Conservation (phyloP, 2,797 vertebrate species). For the Lacerta viridis region DNA sequence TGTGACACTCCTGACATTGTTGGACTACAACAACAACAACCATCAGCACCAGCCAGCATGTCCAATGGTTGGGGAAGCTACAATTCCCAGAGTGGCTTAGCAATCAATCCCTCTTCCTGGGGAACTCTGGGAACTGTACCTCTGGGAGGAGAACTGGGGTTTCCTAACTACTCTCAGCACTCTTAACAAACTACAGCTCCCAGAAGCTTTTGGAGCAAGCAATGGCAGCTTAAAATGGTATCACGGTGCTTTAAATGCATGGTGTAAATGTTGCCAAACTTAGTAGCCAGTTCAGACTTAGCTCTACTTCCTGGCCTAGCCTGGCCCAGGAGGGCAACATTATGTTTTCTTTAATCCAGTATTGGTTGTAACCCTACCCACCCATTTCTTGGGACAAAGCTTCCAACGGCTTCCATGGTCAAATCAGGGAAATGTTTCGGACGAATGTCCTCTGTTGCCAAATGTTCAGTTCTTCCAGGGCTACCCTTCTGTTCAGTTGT, state of each 20-base stretch:
- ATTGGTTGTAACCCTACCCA: background rate
- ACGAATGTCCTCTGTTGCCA: constrained; percentile 49
- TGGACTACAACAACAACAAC: background rate
- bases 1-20: background rate
- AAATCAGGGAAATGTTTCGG: constrained; percentile 32
- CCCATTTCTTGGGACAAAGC: background rate
- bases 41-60: background rate
- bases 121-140: no score
- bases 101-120: no score
- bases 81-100: background rate
- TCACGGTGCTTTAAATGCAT: background rate
- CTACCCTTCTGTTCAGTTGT: constrained; percentile 33
- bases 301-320: background rate
- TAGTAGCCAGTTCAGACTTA: background rate
- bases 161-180: no score
- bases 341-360: background rate
- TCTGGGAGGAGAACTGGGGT: no score
- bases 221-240: no score
- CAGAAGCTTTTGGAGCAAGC: no score
- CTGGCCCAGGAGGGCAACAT: background rate
- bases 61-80: background rate
- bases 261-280: background rate
- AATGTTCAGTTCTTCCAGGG: constrained; percentile 40
- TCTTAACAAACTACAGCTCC: no score
- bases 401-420: background rate